Evolutionary conservation across 2,888 invertebrate genomes (phyloP).

Genomic region (Timema podura): DNA sequence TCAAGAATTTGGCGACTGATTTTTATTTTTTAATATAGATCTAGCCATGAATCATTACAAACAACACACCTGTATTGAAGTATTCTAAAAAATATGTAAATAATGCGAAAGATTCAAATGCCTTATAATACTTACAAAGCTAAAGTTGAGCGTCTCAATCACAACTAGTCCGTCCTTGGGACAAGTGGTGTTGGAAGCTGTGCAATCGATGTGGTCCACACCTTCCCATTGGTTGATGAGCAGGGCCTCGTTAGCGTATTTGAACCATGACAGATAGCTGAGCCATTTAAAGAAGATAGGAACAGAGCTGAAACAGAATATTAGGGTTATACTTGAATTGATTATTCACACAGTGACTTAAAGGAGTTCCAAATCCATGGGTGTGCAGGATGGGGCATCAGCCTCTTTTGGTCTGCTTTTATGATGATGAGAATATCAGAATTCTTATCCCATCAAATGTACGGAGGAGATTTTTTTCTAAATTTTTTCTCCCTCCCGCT

Average conservation of each 20-base stretch:
- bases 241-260: constrained; percentile 85
- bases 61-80: not conserved
- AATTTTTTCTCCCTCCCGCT: too few relatives aligned
- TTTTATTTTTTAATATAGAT: too few relatives aligned
- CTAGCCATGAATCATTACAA: not conserved
- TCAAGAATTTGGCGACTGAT: too few relatives aligned
- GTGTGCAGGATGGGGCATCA: too few relatives aligned
- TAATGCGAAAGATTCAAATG: too few relatives aligned
- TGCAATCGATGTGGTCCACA: constrained; percentile 71
- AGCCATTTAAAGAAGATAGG: constrained; percentile 82
- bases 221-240: constrained; percentile 86
- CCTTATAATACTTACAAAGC: constrained; percentile 51
- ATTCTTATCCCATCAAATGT: too few relatives aligned
- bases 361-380: too few relatives aligned
- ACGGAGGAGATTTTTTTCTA: too few relatives aligned
- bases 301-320: constrained; percentile 59
- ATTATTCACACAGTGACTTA: too few relatives aligned
- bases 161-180: constrained; percentile 74
- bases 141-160: constrained; percentile 72
- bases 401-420: too few relatives aligned
- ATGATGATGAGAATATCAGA: too few relatives aligned
- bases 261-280: constrained; percentile 87
- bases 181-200: constrained; percentile 69
- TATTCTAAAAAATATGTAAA: not conserved
- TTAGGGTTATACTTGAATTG: too few relatives aligned